These are phyloP conservation scores for Lucinisca nassula DNA, from an alignment of 2,888 invertebrate genomes.

Conservation along the genomic window DNA sequence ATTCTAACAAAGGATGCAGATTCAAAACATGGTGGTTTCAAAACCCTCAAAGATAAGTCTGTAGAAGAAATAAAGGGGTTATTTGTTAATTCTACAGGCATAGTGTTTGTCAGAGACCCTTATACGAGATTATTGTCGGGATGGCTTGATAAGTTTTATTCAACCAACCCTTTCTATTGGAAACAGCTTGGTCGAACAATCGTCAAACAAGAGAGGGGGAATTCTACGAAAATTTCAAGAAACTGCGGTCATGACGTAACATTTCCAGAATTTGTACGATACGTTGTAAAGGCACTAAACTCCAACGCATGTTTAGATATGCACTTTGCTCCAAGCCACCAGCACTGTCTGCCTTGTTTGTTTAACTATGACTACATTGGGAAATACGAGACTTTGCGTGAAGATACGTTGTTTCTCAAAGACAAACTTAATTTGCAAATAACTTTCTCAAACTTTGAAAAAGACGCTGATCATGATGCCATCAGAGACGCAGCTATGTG, in stretches of 20 bases:
- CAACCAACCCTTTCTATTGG: constrained; percentile 31
- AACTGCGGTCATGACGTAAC: constrained; percentile 32
- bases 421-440: background rate
- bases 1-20: constrained; percentile 14
- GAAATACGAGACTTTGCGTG: constrained; percentile 42
- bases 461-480: constrained; percentile 16
- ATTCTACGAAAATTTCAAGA: background rate
- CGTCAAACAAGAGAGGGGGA: background rate
- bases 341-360: constrained; percentile 31
- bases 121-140: constrained; percentile 37
- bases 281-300: background rate
- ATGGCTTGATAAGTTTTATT: constrained; percentile 51
- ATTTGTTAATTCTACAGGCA: background rate
- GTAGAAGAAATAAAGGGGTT: background rate
- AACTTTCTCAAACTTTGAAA: constrained; percentile 14
- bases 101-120: constrained; percentile 41
- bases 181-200: background rate
- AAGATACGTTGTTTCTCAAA: constrained; percentile 23
- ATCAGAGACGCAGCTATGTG: constrained; percentile 28
- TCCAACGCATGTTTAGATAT: constrained; percentile 12
- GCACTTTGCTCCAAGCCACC: constrained; percentile 29
- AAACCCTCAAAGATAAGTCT: background rate
- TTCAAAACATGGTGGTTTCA: constrained; percentile 1
- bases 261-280: constrained; percentile 27
- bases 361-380: constrained; percentile 25